Conservation (phyloP, 2,113 vertebrate species). For the Psilopsiagon aymara region DNA sequence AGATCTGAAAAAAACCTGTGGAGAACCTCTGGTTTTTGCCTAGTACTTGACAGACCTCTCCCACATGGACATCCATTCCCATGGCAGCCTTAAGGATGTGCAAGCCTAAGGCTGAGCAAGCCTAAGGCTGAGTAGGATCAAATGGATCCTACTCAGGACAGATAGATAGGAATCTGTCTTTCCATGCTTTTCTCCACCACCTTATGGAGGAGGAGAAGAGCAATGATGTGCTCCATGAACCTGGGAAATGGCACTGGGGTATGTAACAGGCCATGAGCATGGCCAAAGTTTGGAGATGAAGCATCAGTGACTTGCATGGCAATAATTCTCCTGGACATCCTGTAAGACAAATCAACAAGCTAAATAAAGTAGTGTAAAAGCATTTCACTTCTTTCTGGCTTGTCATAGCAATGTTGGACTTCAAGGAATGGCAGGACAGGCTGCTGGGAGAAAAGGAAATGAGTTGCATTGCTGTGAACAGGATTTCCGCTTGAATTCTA, state of each 20-base stretch:
- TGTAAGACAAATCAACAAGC: neutral
- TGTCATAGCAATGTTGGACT: fast-evolving
- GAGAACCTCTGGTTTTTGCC: neutral
- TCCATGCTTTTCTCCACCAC: neutral
- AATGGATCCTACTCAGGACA: neutral
- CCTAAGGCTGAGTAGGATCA: neutral
- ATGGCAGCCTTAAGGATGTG: neutral
- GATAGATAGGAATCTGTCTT: neutral
- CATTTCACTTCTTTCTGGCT: neutral
- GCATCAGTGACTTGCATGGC: neutral
- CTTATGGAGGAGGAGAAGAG: neutral
- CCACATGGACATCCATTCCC: fast-evolving
- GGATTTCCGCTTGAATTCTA: neutral
- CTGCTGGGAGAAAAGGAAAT: neutral
- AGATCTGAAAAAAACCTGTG: neutral
- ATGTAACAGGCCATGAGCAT: neutral
- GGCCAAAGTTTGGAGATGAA: neutral
- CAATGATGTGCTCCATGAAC: neutral
- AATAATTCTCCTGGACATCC: neutral
- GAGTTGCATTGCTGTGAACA: fast-evolving
- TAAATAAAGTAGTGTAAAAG: neutral
- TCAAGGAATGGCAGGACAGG: neutral
- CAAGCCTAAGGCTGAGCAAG: neutral
- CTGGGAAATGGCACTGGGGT: neutral
- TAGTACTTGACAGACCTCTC: neutral